Conservation (phyloP, 2,797 vertebrate species). For the Mormyrus proboscirostris region DNA sequence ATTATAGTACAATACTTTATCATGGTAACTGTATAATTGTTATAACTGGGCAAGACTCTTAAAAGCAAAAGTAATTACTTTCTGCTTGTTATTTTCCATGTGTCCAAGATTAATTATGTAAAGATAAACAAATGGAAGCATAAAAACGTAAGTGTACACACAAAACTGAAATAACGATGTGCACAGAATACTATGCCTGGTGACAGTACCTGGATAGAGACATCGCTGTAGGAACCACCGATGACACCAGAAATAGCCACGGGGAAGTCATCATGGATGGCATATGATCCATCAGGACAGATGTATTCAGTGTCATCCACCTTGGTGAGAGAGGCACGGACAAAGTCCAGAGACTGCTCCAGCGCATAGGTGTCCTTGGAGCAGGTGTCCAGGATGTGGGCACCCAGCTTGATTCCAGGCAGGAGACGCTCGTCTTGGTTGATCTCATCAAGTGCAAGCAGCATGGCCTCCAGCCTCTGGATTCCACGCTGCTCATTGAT, state of each 20-base stretch:
- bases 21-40: not conserved
- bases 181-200: not conserved
- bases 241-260: constrained; percentile 92
- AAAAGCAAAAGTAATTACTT: not conserved
- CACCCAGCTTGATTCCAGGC: constrained; percentile 80
- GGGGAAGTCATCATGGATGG: constrained; percentile 81
- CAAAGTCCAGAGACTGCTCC: constrained; percentile 93
- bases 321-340: constrained; percentile 86
- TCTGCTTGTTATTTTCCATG: not conserved
- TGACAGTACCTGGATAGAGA: constrained; percentile 87
- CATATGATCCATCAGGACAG: constrained; percentile 90
- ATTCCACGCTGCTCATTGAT: constrained; percentile 91
- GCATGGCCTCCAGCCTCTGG: constrained; percentile 96
- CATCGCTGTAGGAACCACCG: constrained; percentile 94
- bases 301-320: constrained; percentile 89
- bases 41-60: not conserved
- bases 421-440: constrained; percentile 81
- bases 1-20: not conserved
- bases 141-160: not conserved
- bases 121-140: not conserved
- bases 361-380: constrained; percentile 97
- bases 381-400: constrained; percentile 93
- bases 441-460: constrained; percentile 90
- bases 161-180: not conserved
- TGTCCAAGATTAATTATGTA: not conserved